Percentiles rank a stretch among this genome's conserved stretches.
Evolutionary conservation across 2,888 invertebrate genomes (phyloP).

Genomic region (Corbicula japonica): DNA sequence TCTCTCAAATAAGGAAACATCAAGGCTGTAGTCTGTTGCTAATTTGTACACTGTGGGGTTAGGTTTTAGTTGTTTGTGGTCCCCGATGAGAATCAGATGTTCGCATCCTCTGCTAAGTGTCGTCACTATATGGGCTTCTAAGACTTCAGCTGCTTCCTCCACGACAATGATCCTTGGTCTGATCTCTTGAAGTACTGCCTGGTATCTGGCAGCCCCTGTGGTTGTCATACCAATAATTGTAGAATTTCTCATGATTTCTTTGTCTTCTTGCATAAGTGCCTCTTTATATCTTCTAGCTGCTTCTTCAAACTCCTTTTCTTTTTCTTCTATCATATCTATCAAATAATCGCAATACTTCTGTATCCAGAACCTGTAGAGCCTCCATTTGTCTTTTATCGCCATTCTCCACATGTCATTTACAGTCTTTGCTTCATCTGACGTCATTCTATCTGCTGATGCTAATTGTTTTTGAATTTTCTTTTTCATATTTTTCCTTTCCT

Average conservation of each 20-base stretch:
- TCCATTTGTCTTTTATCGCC: conserved; percentile 85
- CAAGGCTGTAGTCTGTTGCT: conserved; percentile 90
- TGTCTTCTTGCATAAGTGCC: conserved; percentile 77
- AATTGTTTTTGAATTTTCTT: conserved; percentile 61
- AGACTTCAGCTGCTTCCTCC: conserved; percentile 95
- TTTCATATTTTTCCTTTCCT: conserved; percentile 63
- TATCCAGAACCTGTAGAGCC: conserved; percentile 85
- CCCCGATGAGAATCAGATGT: conserved; percentile 94
- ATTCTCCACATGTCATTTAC: conserved; percentile 77
- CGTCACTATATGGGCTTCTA: conserved; percentile 93
- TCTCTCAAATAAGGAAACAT: conserved; percentile 94
- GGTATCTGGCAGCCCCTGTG: conserved; percentile 84
- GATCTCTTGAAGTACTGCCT: conserved; percentile 79
- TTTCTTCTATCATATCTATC: conserved; percentile 62
- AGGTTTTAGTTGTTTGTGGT: conserved; percentile 94
- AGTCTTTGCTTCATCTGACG: conserved; percentile 64
- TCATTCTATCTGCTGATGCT: conserved; percentile 67
- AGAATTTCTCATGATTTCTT: conserved; percentile 76
- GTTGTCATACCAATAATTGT: conserved; percentile 85
- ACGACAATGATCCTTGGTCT: conserved; percentile 88
- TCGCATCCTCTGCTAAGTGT: conserved; percentile 91
- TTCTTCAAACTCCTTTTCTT: conserved; percentile 71
- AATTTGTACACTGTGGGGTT: conserved; percentile 91
- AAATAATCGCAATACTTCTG: conserved; percentile 60
- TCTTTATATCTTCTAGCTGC: conserved; percentile 70